Base-by-base conservation (phyloP, 2,888 invertebrate species). In the Xanthia icteritia region DNA sequence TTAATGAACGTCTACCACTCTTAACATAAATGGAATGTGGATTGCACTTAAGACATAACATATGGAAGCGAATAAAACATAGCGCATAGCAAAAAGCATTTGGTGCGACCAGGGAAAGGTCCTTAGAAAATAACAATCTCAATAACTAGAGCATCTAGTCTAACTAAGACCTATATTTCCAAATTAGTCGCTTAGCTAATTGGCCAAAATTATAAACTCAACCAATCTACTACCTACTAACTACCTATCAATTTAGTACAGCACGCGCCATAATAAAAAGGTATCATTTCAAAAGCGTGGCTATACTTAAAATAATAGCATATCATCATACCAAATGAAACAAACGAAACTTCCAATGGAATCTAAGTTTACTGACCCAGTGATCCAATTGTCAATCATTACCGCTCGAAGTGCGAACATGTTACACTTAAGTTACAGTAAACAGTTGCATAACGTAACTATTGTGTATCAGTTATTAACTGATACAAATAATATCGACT, bases 401-500 rank as follows among this genome's bases (percentile, higher is more conserved):
- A 86, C 61, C 48, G 23, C 42, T 67, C 48, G 23, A 72, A 60
- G 83, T 84, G 83, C 31, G 54, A 86, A 86, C 85, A 61, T 70
- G 68, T 81, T 85, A 71, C 70, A 71, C 15, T 68, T 61, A 68
- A 23, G 42, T 67, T 63, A 60, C 8, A 11, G 68, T 60, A 58
- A n/a, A 74, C 58, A 39, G 27, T 84, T 86, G 75, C 48, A 2
- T 86, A 75, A 86, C 5, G 20, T 54, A 17, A 65, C 83, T 60
- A 86, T 83, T 75, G 83, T 83, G 4, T 70, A 83, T 84, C 61
- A 65, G 79, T 87, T 82, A 88, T 79, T 81, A 83, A 31, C 71
- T 69, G 79, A 88, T 89, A 84, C 81, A 75, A 88, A 82, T 81
- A 72, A 77, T 88, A 88, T 87, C 71, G 79, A 82, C 77, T 82